Base-by-base conservation (phyloP, 1,140 invertebrate species). In the Ceratina calcarata region DNA sequence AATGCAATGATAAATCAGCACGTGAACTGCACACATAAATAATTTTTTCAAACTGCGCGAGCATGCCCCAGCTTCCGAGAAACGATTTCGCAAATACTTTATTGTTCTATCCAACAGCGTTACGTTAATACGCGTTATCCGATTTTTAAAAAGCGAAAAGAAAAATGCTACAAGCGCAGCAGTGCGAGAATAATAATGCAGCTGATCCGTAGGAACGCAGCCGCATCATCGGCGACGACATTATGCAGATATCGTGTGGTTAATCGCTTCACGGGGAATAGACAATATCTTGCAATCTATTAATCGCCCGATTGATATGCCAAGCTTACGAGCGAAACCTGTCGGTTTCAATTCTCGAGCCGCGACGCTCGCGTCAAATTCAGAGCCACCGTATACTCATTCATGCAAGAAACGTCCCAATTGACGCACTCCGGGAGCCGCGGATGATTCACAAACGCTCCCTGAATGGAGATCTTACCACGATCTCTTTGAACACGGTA, bases 371-470 rank as follows among this genome's bases (percentile, higher is more conserved):
- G 0, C 32, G 13, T 57, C 51, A 16, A 49, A 57, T 82, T 67
- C 58, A 75, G 16, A 32, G 13, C 3, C 27, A 15, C 20, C 15
- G 51, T 73, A 45, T 45, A 60, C 68, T 87, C 79, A 84, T 77
- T 84, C 79, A 87, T 86, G 75, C 85, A 79, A 15, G 58, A 57
- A 68, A 57, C 82, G 86, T 82, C 55, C 72, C 79, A 79, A 74
- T 70, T 86, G 86, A 87, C 86, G 86, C 82, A 87, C 61, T 68
- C 53, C 15, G 62, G 58, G 71, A 69, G 60, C 55, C 53, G 24
- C 20, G 24, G 22, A 83, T 83, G 81, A 86, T 70, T 86, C 80
- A 80, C 32, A 49, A 24, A 57, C 57, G 53, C 60, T 77, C 51
- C 68, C 57, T 82, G 70, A 70, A 75, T 86, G 74, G 61, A 67